Conservation (phyloP, 2,797 vertebrate species). For the Periophthalmus magnuspinnatus region DNA sequence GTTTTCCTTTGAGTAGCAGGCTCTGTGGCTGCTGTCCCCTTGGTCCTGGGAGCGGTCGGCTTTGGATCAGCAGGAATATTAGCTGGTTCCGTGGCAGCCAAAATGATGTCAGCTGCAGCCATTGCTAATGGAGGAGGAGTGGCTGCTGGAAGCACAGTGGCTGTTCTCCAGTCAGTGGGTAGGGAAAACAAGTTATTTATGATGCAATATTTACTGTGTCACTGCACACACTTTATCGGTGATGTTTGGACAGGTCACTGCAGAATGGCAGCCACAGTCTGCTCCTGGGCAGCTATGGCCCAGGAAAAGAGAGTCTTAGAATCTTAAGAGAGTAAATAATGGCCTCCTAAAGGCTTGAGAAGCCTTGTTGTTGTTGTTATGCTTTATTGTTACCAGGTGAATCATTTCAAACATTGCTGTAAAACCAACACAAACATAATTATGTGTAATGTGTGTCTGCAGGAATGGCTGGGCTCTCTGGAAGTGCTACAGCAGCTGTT, state of each 20-base stretch:
- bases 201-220: neutral
- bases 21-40: constrained; percentile 15
- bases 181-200: neutral
- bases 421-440: neutral
- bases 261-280: neutral
- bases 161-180: constrained; percentile 58
- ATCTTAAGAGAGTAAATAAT: too few species aligned
- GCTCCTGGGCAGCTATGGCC: neutral
- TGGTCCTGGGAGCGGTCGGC: constrained; percentile 8
- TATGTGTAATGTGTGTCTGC: neutral
- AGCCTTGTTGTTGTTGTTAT: too few species aligned
- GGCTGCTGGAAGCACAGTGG: constrained; percentile 47
- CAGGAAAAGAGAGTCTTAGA: too few species aligned
- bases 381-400: neutral
- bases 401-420: neutral
- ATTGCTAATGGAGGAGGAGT: constrained; percentile 59
- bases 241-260: neutral
- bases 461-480: constrained; percentile 40
- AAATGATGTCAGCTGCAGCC: constrained; percentile 61
- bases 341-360: too few species aligned
- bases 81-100: constrained; percentile 44
- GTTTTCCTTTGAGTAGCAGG: constrained; percentile 12
- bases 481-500: neutral
- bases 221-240: neutral
- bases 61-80: constrained; percentile 55